Conservation (phyloP, 1,140 invertebrate species). For the Gonatopus flavifemur region DNA sequence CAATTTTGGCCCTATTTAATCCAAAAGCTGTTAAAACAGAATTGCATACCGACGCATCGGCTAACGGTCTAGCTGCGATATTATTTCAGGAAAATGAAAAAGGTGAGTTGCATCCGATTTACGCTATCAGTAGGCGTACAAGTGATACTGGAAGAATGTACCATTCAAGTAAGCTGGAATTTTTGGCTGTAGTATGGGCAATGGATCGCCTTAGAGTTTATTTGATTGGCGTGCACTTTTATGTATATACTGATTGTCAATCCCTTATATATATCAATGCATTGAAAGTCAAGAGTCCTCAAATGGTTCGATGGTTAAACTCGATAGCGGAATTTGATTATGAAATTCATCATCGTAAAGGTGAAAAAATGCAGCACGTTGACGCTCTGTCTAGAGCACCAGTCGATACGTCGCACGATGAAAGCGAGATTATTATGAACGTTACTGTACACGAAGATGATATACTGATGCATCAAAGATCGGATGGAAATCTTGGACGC, state of each 20-base stretch:
- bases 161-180: slow-evolving; percentile 3
- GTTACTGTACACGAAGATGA: too few species aligned
- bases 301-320: not conserved
- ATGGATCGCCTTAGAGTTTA: slow-evolving; percentile 2
- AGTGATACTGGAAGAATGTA: too few species aligned
- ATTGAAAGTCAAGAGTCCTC: not conserved
- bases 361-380: not conserved
- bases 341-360: not conserved
- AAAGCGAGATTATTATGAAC: too few species aligned
- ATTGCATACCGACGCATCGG: not conserved
- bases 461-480: too few species aligned
- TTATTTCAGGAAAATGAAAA: not conserved
- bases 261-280: not conserved
- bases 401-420: too few species aligned
- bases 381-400: not conserved
- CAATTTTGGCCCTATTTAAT: slow-evolving; percentile 6
- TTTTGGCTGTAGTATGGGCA: slow-evolving; percentile 4
- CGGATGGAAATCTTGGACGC: too few species aligned
- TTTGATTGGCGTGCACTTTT: slow-evolving; percentile 5
- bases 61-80: not conserved
- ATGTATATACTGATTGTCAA: not conserved
- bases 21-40: not conserved
- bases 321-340: not conserved
- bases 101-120: not conserved
- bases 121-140: too few species aligned